Evolutionary conservation across 2,888 invertebrate species (phyloP).

Genomic region (Drosophila flavopinicola): DNA sequence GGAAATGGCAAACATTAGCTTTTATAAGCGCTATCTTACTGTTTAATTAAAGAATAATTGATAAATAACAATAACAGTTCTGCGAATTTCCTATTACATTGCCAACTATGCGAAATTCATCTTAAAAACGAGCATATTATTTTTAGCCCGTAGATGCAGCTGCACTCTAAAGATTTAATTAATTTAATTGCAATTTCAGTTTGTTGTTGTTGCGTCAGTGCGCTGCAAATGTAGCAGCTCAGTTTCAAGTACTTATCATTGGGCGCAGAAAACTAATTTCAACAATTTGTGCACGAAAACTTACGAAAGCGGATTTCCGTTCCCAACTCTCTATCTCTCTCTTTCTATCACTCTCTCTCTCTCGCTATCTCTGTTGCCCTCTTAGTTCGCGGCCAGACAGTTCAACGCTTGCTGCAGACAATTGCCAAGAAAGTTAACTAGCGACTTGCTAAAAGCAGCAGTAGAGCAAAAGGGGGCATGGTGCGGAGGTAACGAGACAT

Average conservation of each 20-base stretch:
- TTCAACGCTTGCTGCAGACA: constrained; percentile 62
- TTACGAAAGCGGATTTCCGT: constrained; percentile 74
- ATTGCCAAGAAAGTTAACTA: constrained; percentile 72
- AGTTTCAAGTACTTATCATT: constrained; percentile 74
- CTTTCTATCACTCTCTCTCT: neutral
- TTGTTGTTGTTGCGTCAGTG: constrained; percentile 10
- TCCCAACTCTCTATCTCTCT: neutral
- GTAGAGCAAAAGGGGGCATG: no score
- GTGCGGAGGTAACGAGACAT: constrained; percentile 15
- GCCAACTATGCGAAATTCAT: constrained; percentile 11
- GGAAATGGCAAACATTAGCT: neutral
- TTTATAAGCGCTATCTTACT: neutral
- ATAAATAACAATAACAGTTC: neutral
- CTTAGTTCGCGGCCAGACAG: constrained; percentile 41
- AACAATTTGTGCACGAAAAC: constrained; percentile 77
- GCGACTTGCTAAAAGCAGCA: constrained; percentile 33
- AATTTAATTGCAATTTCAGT: constrained; percentile 71
- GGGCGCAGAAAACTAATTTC: constrained; percentile 75
- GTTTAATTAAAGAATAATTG: no score
- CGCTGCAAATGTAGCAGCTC: constrained; percentile 48
- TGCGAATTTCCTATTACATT: neutral
- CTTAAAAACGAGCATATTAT: constrained; percentile 2
- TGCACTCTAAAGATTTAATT: constrained; percentile 59
- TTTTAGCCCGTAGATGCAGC: constrained; percentile 8
- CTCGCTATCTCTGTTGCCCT: neutral